Evolutionary conservation across 2,797 vertebrate genomes (phyloP), one percentile per base, ranked within the genome.

Genomic region (Sandelia bainsii): DNA sequence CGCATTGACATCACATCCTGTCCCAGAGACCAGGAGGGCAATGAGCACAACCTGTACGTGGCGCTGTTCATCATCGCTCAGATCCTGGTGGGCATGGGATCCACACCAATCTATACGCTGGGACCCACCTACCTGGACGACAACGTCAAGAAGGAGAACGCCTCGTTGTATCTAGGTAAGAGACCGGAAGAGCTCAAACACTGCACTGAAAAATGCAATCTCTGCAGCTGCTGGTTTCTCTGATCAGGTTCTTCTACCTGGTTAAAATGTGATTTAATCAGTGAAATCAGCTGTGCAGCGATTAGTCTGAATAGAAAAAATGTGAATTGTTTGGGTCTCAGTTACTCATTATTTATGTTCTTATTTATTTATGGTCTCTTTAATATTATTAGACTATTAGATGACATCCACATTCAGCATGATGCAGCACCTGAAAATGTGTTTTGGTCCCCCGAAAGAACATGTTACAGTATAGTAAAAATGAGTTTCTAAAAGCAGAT

Each of bases 81-180:
- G 88, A 96, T 99, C 82, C 95, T 99, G 75, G 97, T 99, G 62
- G 98, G 98, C 70, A 98, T 99, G 96, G 98, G 98, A 11, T 99
- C 98, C 27, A 99, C 98, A 23, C 98, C 98, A 83, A 99, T 99
- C 91, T 99, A 99, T 86, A 99, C 97, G 0, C 94, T 99, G 81
- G 98, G 98, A 85, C 98, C 98, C 87, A 99, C 98, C 64, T 99
- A 99, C 93, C 87, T 99, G 87, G 98, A 99, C 14, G 98, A 99
- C 93, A 99, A 99, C 69, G 98, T 99, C 79, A 99, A 99, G 95
- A 97, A 98, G 80, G 98, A 99, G 84, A 99, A 99, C 2, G 96
- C 98, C n/a, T 99, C 98, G 0, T 93, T 99, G 40, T 99, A 99
- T 81, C 87, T 99, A 86, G 98, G 98, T 99, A 95, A 97, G 97